Conservation (phyloP, 1,140 invertebrate species). For the Orchesella cincta region DNA sequence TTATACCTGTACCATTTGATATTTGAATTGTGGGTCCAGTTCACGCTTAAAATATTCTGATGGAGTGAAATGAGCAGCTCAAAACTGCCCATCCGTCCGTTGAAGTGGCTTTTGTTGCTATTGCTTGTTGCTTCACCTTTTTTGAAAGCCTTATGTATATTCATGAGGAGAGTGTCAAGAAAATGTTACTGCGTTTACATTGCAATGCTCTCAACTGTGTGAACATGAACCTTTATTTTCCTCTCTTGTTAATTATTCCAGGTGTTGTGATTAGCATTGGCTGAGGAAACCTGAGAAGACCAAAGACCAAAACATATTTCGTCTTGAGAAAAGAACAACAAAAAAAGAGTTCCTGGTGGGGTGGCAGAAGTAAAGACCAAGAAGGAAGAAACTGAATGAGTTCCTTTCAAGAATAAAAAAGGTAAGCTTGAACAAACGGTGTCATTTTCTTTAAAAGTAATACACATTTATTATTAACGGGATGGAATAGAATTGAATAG, state of each 20-base stretch:
- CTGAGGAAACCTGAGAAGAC: background rate
- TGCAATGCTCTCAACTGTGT: background rate
- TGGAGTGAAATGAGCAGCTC: constrained; percentile 40
- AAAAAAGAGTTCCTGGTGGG: background rate
- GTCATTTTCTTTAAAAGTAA: too few species aligned
- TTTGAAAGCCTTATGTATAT: constrained; percentile 21
- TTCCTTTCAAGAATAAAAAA: background rate
- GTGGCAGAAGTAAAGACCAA: background rate
- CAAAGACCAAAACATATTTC: too few species aligned
- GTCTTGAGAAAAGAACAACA: background rate
- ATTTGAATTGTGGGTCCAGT: too few species aligned
- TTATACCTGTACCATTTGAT: too few species aligned
- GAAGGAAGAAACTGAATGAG: background rate
- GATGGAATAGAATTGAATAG: too few species aligned
- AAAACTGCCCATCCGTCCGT: background rate
- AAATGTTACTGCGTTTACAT: too few species aligned
- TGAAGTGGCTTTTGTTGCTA: too few species aligned
- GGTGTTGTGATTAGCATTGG: constrained; percentile 50
- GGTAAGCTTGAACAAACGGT: too few species aligned
- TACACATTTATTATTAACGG: too few species aligned
- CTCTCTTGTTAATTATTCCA: constrained; percentile 50
- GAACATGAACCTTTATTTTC: constrained; percentile 40
- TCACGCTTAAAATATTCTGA: constrained; percentile 48
- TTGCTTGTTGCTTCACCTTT: background rate
- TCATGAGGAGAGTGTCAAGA: constrained; percentile 20